phyloP scores from a whole-genome alignment of 2,113 vertebrate species.

The Stigmatopora nigra region DNA sequence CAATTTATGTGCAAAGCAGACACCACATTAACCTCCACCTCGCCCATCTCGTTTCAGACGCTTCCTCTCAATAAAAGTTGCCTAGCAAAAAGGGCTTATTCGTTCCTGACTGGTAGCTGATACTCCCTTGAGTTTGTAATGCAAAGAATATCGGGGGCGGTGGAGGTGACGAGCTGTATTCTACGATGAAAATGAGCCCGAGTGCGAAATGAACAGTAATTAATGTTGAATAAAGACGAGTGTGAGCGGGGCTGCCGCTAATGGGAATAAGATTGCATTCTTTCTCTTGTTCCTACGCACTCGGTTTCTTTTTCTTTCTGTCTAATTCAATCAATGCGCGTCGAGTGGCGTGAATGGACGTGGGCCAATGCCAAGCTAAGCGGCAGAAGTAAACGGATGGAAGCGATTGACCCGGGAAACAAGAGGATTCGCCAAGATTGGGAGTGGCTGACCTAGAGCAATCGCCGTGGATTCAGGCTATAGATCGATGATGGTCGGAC shows the following conservation, averaged over 20 bases:
- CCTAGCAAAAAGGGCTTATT: neutral
- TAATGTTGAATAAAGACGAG: slow-evolving; percentile 12
- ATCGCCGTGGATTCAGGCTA: neutral
- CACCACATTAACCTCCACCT: slow-evolving; percentile 3
- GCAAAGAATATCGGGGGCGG: neutral
- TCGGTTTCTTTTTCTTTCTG: slow-evolving; percentile 3
- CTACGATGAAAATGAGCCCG: slow-evolving; percentile 2
- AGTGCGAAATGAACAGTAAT: slow-evolving; percentile 10
- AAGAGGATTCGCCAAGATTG: neutral
- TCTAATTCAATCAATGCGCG: slow-evolving; percentile 10
- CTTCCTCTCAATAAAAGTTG: slow-evolving; percentile 1
- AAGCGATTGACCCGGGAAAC: neutral
- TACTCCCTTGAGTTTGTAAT: slow-evolving; percentile 4
- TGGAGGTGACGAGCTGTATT: neutral
- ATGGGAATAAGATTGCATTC: slow-evolving; percentile 13
- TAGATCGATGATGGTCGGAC: neutral
- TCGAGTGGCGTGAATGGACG: slow-evolving; percentile 1
- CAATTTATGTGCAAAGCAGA: slow-evolving; percentile 5
- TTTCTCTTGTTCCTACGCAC: slow-evolving; percentile 6
- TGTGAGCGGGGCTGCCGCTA: slow-evolving; percentile 4
- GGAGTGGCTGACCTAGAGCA: neutral
- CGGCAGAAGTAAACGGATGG: neutral
- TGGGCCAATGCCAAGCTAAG: neutral
- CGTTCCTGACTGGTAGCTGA: neutral
- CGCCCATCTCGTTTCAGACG: slow-evolving; percentile 1